Evolutionary conservation across 2,113 vertebrate genomes (phyloP).

Genomic region (Enhydra lutris): DNA sequence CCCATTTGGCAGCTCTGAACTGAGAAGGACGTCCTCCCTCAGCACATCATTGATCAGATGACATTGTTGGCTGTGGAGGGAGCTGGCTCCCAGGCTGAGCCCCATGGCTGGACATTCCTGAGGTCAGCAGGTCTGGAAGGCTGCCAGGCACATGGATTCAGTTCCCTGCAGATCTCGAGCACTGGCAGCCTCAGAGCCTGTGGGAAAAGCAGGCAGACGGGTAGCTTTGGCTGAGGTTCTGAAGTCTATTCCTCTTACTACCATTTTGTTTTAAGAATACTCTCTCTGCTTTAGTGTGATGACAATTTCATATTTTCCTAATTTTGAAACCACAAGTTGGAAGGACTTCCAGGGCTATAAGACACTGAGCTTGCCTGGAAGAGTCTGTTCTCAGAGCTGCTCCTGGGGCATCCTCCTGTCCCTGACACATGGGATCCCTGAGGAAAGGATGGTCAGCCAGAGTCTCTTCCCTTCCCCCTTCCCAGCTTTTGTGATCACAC

Average conservation of each 20-base stretch:
- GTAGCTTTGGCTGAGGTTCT: background rate
- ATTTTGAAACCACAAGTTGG: background rate
- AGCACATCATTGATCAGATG: background rate
- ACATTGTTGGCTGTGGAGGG: background rate
- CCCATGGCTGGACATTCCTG: too few relatives aligned
- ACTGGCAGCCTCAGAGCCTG: background rate
- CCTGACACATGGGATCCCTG: background rate
- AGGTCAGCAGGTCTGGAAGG: background rate
- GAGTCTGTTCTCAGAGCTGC: background rate
- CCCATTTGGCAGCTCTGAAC: background rate
- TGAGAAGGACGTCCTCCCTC: background rate
- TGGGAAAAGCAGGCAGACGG: background rate
- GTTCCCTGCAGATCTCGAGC: fast-evolving
- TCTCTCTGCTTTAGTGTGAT: background rate
- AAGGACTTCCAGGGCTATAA: background rate
- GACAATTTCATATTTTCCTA: background rate
- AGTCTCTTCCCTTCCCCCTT: background rate
- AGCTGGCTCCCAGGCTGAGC: background rate
- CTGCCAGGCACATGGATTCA: fast-evolving
- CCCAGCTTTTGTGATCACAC: background rate
- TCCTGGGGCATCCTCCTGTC: background rate
- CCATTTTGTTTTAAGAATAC: too few relatives aligned
- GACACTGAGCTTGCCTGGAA: background rate
- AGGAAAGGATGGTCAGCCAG: background rate
- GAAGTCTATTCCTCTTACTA: background rate